These are phyloP conservation scores for Drosophila quasianomalipes DNA, from an alignment of 2,888 invertebrate species.

Conservation along the genomic window DNA sequence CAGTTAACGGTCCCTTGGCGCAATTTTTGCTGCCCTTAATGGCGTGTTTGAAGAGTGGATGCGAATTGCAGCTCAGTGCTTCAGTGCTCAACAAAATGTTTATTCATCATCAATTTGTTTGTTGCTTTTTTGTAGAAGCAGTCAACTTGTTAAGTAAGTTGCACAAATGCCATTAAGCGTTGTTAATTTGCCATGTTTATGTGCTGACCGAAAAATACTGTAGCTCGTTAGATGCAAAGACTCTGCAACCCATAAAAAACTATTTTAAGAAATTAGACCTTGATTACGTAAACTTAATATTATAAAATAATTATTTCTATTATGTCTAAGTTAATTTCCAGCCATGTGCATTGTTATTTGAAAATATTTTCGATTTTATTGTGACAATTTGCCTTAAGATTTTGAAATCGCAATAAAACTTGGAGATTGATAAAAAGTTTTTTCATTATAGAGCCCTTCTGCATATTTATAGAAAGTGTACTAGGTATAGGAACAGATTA, in stretches of 20 bases:
- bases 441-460: background rate
- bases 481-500: background rate
- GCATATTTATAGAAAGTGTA: background rate
- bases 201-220: constrained; percentile 1
- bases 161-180: constrained; percentile 14
- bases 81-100: constrained; percentile 57
- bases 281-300: background rate
- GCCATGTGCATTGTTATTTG: background rate
- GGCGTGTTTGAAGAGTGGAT: constrained; percentile 10
- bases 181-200: constrained; percentile 26
- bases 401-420: background rate
- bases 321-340: background rate
- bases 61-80: constrained; percentile 6
- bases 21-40: constrained; percentile 14
- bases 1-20: constrained; percentile 16
- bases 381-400: background rate
- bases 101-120: constrained; percentile 68
- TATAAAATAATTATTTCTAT: background rate
- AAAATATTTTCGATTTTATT: background rate
- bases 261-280: background rate
- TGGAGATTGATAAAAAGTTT: background rate
- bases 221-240: background rate
- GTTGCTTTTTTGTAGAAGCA: constrained; percentile 31
- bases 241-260: background rate
- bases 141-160: constrained; percentile 33